These are phyloP conservation scores for Salticus scenicus DNA, from an alignment of 2,888 invertebrate genomes.

Conservation along the genomic window DNA sequence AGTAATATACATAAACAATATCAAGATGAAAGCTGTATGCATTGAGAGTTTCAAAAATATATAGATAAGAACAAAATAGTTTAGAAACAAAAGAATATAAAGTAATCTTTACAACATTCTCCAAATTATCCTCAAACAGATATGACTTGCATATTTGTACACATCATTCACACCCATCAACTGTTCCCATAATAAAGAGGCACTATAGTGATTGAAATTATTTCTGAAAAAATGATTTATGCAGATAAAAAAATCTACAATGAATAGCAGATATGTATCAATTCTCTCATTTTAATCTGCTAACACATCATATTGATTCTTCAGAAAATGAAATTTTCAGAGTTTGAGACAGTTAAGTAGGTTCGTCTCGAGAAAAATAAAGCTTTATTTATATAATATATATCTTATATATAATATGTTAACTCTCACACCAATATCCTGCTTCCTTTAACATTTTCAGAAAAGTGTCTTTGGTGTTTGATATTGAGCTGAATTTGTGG, in stretches of 20 bases:
- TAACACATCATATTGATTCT: conserved; percentile 37
- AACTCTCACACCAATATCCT: conserved; percentile 39
- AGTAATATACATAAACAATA: neutral
- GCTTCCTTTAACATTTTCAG: conserved; percentile 30
- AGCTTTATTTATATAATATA: conserved; percentile 28
- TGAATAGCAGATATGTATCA: conserved; percentile 67
- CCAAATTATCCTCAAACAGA: conserved; percentile 4
- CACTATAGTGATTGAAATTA: conserved; percentile 65
- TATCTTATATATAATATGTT: too few species aligned
- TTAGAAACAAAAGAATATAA: neutral
- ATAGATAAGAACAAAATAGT: neutral
- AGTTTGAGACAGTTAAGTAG: conserved; percentile 45
- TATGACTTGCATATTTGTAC: conserved; percentile 53
- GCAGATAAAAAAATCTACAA: conserved; percentile 44
- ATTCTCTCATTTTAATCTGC: conserved; percentile 44
- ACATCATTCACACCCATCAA: conserved; percentile 37
- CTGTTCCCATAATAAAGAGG: conserved; percentile 66
- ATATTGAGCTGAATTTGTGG: conserved; percentile 67
- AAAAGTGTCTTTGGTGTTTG: conserved; percentile 64
- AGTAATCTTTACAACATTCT: conserved; percentile 20
- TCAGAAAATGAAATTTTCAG: conserved; percentile 39
- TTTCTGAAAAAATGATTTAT: conserved; percentile 44
- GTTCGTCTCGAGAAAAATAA: conserved; percentile 54
- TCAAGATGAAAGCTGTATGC: neutral
- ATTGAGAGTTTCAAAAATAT: conserved; percentile 13